phyloP scores from a whole-genome alignment of 2,113 vertebrate genomes.

The Bolborhynchus lineola region DNA sequence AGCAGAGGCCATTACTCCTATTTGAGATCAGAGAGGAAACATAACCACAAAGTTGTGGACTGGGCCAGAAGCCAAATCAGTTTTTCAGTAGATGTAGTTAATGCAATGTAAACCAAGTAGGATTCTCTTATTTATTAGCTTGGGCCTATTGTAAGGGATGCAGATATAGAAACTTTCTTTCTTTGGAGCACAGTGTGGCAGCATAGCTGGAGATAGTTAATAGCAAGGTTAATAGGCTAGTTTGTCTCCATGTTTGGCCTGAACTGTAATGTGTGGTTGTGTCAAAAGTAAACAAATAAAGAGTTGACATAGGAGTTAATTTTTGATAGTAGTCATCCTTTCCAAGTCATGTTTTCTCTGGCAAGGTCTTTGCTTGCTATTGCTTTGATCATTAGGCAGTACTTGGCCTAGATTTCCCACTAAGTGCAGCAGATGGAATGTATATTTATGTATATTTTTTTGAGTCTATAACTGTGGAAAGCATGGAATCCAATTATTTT shows the following conservation, averaged over 20 bases:
- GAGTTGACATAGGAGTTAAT: neutral
- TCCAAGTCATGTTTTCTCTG: neutral
- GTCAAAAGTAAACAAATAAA: neutral
- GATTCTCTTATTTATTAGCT: neutral
- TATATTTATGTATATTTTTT: neutral
- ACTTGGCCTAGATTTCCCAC: neutral
- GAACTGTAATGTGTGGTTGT: neutral
- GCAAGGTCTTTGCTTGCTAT: neutral
- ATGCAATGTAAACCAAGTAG: neutral
- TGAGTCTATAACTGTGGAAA: neutral
- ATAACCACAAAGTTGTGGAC: neutral
- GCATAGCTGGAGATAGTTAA: neutral
- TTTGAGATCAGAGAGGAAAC: neutral
- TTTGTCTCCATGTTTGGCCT: neutral
- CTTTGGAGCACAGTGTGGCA: neutral
- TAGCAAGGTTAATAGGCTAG: neutral
- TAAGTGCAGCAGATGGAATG: neutral
- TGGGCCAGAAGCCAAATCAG: neutral
- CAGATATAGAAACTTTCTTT: neutral
- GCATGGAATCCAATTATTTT: neutral
- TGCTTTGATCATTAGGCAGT: neutral
- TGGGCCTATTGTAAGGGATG: neutral
- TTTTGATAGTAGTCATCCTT: neutral
- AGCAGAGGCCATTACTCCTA: neutral
- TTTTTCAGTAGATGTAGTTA: neutral